phyloP scores from a whole-genome alignment of 2,888 invertebrate species.

The Stenolophus ochropezus region DNA sequence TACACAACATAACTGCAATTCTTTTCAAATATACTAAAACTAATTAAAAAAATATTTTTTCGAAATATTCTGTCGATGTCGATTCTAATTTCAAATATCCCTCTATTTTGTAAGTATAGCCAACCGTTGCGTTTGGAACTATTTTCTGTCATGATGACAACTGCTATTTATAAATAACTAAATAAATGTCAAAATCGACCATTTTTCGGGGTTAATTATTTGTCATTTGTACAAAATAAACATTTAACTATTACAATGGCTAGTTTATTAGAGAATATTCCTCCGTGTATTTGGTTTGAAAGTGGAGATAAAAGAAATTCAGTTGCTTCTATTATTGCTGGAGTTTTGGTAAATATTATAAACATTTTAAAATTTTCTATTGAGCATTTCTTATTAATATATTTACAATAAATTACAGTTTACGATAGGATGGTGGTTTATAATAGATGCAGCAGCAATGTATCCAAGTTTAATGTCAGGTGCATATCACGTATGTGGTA shows the following conservation, averaged over 20 bases:
- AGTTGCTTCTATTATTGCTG: conserved; percentile 88
- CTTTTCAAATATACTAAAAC: no score
- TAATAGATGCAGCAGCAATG: conserved; percentile 93
- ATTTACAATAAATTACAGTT: conserved; percentile 82
- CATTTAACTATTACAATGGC: conserved; percentile 66
- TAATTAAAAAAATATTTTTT: no score
- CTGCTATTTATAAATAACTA: background rate
- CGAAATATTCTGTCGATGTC: no score
- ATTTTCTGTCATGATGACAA: background rate
- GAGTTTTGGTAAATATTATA: conserved; percentile 82
- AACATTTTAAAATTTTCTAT: no score
- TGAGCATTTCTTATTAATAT: background rate
- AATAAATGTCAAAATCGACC: conserved; percentile 22
- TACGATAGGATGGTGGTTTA: conserved; percentile 98
- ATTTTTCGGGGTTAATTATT: background rate
- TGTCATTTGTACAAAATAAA: conserved; percentile 12
- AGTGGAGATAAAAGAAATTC: conserved; percentile 90
- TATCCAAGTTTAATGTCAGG: conserved; percentile 84
- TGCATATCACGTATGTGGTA: conserved; percentile 94
- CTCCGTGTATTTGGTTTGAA: conserved; percentile 89
- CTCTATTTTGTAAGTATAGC: background rate
- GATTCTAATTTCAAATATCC: conserved; percentile 5
- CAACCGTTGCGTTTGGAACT: background rate
- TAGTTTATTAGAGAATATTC: conserved; percentile 81
- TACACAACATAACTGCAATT: no score